Base-by-base conservation (phyloP, 2,888 invertebrate species). In the Mamestra brassicae region DNA sequence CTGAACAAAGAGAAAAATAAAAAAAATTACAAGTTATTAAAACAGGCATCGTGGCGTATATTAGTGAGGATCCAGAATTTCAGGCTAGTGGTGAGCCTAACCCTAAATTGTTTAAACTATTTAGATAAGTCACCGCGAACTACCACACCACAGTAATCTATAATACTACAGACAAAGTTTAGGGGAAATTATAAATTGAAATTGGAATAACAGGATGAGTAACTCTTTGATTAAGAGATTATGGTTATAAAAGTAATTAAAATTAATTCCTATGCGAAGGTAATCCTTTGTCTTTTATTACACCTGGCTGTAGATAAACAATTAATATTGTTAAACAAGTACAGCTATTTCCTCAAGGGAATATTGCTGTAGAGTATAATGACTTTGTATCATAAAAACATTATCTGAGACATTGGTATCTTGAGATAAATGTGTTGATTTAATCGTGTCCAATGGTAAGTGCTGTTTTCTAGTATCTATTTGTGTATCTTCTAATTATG, bases 351-450 rank as follows among this genome's bases (percentile, higher is more conserved):
- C 55, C 50, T 67, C 5, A 10, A 60, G 65, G 62, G 63, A 68
- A 75, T 73, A 54, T 47, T 70, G 68, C 34, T 63, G n/a, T 15
- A 36, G n/a, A 73, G 57, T 57, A 45, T 68, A 71, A 73, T 73
- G n/a, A 75, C 34, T 60, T 36, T 0, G 26, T 64, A 71, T 76
- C 61, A 60, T 61, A 73, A 68, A 69, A 75, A 60, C 57, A 45
- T 76, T 64, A 84, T 82, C 82, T 60, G 34, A 75, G 38, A 57
- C 17, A 74, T 60, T 3, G 60, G 38, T 82, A 80, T 84, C 74
- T 75, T 45, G 3, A 70, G 84, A 84, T 82, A 71, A 70, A n/a
- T 10, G n/a, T 78, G 73, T 73, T 81, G 74, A 72, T 84, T 70
- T 57, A 72, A 75, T 82, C 64, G 10, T 52, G 60, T 66, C 67